Evolutionary conservation across 2,797 vertebrate genomes (phyloP), one percentile per base, ranked within the genome.

Genomic region (Simalia tracyae): DNA sequence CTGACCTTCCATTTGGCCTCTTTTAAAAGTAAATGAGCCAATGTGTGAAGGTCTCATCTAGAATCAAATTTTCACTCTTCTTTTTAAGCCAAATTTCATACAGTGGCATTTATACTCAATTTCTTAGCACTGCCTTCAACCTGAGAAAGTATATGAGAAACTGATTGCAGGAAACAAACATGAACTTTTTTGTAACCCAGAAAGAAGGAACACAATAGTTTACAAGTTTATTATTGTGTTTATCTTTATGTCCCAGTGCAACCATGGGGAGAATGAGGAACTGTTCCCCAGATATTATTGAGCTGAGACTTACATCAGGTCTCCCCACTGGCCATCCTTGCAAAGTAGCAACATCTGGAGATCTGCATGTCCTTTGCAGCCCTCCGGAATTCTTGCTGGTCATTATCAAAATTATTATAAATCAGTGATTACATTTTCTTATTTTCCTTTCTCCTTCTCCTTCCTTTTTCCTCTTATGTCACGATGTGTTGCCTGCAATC

Each of bases 1-100:
- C 1, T 54, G 26, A 31, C 46, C 63, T 0, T 88, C 61, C 42
- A 66, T 17, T 88, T 66, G 46, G 42, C 61, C 87, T 54, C 87
- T 88, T 88, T 66, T 88, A 88, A 88, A 15, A 66, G 46, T 88
- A 50, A 64, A 88, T 31, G 61, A 88, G 24, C 42, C 86, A 88
- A 88, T 24, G 28, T 26, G 26, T 15, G 60, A 64, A 88, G 8
- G 4, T 17, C 50, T 57, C 1, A 11, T 22, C 15, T 89, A 72
- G 2, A 24, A 1, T n/a, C 10, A 72, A 24, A 19, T n/a, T 14
- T 24, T 9, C 9, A 14, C n/a, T 36, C 3, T 89, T 66, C 63
- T 50, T n/a, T 46, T 66, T 15, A 61, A 54, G 2, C 31, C 59
- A 63, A 36, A 59, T 50, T 24, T 59, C 9, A 42, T 2, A 3